Conservation (phyloP, 2,797 vertebrate species). For the Bufotes viridis region DNA sequence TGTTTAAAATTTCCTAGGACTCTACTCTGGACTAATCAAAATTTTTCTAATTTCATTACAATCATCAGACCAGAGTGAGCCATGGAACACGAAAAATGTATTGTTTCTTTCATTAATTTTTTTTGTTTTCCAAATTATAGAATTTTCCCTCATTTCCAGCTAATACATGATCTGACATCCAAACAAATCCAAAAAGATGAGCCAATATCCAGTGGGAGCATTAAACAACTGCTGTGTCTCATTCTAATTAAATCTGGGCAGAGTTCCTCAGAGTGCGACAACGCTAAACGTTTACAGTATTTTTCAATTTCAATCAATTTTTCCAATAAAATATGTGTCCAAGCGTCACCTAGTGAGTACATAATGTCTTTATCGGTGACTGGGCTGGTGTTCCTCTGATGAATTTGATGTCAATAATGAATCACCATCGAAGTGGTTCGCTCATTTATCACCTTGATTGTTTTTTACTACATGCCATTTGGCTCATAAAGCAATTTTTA, state of each 20-base stretch:
- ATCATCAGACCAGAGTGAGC: background rate
- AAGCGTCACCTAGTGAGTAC: background rate
- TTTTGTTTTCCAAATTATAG: background rate
- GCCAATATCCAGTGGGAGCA: slow-evolving; percentile 12
- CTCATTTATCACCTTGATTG: slow-evolving; percentile 35
- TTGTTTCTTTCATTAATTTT: background rate
- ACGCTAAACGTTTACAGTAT: slow-evolving; percentile 31
- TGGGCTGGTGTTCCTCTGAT: background rate
- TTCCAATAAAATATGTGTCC: slow-evolving; percentile 26
- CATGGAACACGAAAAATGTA: background rate
- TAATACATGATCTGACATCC: background rate
- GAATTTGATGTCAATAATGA: slow-evolving; percentile 13
- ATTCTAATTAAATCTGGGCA: slow-evolving; percentile 52
- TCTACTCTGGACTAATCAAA: background rate
- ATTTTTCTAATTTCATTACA: background rate
- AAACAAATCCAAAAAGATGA: background rate
- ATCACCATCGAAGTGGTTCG: background rate
- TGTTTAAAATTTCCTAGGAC: background rate
- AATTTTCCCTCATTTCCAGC: background rate
- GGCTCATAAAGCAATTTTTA: slow-evolving; percentile 25
- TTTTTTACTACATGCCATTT: slow-evolving; percentile 26
- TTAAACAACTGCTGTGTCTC: slow-evolving; percentile 27
- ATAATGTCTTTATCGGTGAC: slow-evolving; percentile 21
- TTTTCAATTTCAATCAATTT: slow-evolving; percentile 42
- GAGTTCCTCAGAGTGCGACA: slow-evolving; percentile 20